Evolutionary conservation across 2,113 vertebrate genomes (phyloP).

Genomic region (Pholis gunnellus): DNA sequence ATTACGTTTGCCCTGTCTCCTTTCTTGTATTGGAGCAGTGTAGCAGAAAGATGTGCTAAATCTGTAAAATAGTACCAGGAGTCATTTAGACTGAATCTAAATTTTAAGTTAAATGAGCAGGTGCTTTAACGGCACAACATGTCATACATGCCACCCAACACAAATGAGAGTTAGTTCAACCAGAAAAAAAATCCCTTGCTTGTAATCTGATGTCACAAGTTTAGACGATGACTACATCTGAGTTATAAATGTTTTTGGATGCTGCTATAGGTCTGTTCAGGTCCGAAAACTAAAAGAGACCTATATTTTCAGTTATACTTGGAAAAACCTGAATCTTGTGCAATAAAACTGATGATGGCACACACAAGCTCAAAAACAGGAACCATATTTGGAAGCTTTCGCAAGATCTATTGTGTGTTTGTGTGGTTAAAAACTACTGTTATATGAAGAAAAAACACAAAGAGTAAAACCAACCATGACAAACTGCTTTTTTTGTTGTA

Average conservation of each 20-base stretch:
- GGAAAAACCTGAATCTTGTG: neutral
- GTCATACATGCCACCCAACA: neutral
- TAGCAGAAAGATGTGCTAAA: conserved; percentile 41
- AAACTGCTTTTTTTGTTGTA: neutral
- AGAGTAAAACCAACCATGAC: neutral
- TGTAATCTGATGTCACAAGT: neutral
- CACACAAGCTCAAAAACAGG: conserved; percentile 17
- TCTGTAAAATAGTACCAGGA: conserved; percentile 15
- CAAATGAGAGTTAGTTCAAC: neutral
- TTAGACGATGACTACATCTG: neutral
- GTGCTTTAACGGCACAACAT: conserved; percentile 12
- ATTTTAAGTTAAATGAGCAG: conserved; percentile 3
- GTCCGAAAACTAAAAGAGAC: neutral
- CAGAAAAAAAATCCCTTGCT: neutral
- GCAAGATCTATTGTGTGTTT: neutral
- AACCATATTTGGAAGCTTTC: neutral
- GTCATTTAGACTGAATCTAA: neutral
- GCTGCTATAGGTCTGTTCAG: neutral
- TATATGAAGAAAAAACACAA: neutral
- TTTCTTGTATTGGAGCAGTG: conserved; percentile 34
- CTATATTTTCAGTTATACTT: neutral
- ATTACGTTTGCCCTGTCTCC: conserved; percentile 25
- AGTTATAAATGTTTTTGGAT: neutral
- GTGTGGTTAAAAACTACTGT: neutral
- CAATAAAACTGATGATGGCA: neutral